Percentiles rank a stretch among this genome's conserved stretches.
These are phyloP conservation scores for Halichoeres trimaculatus DNA, from an alignment of 2,113 vertebrate species.

Conservation along the genomic window DNA sequence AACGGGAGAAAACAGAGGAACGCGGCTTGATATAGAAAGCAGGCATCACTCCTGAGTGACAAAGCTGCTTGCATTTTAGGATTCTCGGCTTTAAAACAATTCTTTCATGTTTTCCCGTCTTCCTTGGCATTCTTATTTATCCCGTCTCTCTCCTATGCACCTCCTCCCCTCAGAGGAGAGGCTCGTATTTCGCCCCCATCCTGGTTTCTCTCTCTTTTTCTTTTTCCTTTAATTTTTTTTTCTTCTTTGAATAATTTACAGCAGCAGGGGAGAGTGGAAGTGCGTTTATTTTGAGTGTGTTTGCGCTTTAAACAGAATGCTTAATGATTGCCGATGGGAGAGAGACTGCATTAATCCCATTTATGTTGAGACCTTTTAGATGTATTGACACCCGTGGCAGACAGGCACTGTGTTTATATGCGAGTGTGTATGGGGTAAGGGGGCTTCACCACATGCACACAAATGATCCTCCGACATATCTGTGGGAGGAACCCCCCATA, in stretches of 20 bases:
- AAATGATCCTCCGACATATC: constrained; percentile 61
- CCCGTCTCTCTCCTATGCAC: constrained; percentile 46
- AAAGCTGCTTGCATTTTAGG: constrained; percentile 61
- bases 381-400: constrained; percentile 82
- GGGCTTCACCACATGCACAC: constrained; percentile 56
- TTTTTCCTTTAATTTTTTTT: constrained; percentile 71
- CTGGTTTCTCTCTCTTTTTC: constrained; percentile 53
- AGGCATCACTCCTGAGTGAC: constrained; percentile 43
- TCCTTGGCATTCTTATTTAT: constrained; percentile 68
- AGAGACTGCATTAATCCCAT: constrained; percentile 84
- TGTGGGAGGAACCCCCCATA: constrained; percentile 57
- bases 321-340: constrained; percentile 85
- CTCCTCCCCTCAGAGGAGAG: constrained; percentile 55
- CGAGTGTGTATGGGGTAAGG: constrained; percentile 13
- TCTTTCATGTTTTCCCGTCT: constrained; percentile 57
- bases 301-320: constrained; percentile 85
- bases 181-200: constrained; percentile 24
- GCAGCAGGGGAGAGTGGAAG: constrained; percentile 79
- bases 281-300: constrained; percentile 84
- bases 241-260: constrained; percentile 84
- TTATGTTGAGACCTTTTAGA: constrained; percentile 86
- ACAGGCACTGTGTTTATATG: constrained; percentile 50
- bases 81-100: constrained; percentile 64
- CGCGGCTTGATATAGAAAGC: constrained; percentile 24
- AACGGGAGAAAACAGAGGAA: constrained; percentile 5